Evolutionary conservation across 1,140 invertebrate genomes (phyloP).

Genomic region (Aphis craccivora): DNA sequence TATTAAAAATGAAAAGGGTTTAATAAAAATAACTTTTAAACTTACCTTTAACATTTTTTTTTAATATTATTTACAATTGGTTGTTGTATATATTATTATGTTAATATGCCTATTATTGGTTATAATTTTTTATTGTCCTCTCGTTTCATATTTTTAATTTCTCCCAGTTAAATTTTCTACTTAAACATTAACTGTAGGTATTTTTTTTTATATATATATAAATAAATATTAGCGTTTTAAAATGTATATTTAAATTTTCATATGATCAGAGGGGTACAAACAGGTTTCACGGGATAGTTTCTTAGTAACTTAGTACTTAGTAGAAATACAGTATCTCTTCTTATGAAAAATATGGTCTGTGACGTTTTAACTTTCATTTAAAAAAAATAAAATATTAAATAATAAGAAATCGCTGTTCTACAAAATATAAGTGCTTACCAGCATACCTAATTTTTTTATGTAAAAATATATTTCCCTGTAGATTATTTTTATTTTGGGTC

Average conservation of each 20-base stretch:
- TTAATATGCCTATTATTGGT: not conserved
- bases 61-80: not conserved
- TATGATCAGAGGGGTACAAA: not conserved
- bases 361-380: too few species aligned
- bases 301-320: too few species aligned
- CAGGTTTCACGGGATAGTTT: not conserved
- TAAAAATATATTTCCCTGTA: not conserved
- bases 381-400: too few species aligned
- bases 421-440: not conserved
- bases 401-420: not conserved
- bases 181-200: not conserved
- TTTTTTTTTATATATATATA: not conserved
- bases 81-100: not conserved
- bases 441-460: not conserved
- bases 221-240: not conserved
- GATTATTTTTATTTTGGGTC: not conserved
- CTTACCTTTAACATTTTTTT: not conserved
- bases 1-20: not conserved
- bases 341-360: too few species aligned
- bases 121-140: not conserved
- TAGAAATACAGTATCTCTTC: too few species aligned
- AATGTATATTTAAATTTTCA: not conserved
- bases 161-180: not conserved
- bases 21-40: not conserved
- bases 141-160: not conserved